These are phyloP conservation scores for Lasioglossum calceatum DNA, from an alignment of 2,888 invertebrate genomes.

Conservation along the genomic window DNA sequence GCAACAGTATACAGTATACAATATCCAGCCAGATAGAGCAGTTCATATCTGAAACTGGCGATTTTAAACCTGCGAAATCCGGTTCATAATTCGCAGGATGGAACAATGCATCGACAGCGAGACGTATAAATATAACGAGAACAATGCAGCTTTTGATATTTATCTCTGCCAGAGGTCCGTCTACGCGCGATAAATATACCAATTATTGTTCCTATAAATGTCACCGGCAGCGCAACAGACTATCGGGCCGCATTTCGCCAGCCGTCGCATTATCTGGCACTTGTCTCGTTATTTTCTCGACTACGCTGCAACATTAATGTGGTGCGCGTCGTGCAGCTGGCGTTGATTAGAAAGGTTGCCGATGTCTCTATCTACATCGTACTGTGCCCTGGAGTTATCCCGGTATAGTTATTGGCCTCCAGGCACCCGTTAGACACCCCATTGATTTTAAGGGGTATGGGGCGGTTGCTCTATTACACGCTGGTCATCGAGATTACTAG, in stretches of 20 bases:
- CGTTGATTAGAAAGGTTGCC: constrained; percentile 69
- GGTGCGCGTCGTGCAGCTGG: constrained; percentile 47
- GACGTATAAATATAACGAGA: constrained; percentile 28
- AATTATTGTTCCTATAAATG: constrained; percentile 63
- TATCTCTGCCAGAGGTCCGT: constrained; percentile 8
- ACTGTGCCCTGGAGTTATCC: constrained; percentile 27
- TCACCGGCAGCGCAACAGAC: constrained; percentile 60
- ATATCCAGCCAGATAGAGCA: neutral
- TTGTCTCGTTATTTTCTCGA: constrained; percentile 63
- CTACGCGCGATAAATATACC: constrained; percentile 45
- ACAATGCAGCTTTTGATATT: constrained; percentile 47
- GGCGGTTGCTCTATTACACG: constrained; percentile 58
- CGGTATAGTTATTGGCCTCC: constrained; percentile 63
- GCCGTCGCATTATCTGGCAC: constrained; percentile 42
- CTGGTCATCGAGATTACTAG: constrained; percentile 64
- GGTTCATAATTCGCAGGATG: neutral
- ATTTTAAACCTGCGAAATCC: neutral
- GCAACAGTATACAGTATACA: too few species aligned
- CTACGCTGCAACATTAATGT: constrained; percentile 57
- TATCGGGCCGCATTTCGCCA: constrained; percentile 23
- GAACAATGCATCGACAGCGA: constrained; percentile 30
- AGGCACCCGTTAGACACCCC: constrained; percentile 69
- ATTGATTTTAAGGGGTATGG: constrained; percentile 65
- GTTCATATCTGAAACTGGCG: neutral
- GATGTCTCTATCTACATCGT: neutral